phyloP scores from a whole-genome alignment of 1,140 invertebrate genomes.

The Drosophila oshimai region DNA sequence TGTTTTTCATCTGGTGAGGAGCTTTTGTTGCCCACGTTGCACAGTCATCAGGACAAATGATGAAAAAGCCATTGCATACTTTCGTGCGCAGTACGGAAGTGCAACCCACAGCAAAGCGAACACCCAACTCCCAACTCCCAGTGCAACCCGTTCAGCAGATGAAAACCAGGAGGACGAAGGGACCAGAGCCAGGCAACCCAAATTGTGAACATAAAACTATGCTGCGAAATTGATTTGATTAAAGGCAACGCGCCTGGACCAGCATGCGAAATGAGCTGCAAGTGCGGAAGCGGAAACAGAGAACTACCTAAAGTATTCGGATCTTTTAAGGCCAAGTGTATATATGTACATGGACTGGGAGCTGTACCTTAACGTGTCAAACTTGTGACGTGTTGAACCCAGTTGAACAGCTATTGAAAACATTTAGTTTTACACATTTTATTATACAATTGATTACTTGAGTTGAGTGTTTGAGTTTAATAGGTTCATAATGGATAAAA shows the following conservation, averaged over 20 bases:
- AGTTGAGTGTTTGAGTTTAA: no score
- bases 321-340: no score
- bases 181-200: conserved; percentile 50
- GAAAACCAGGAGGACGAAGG: conserved; percentile 19
- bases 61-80: conserved; percentile 80
- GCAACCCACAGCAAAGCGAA: conserved; percentile 27
- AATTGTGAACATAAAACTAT: conserved; percentile 82
- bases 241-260: conserved; percentile 67
- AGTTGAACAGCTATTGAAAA: no score
- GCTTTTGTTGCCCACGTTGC: conserved; percentile 76
- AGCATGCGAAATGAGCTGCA: conserved; percentile 72
- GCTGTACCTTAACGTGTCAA: no score
- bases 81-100: conserved; percentile 74
- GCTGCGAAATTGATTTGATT: conserved; percentile 82
- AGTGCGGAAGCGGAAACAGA: conserved; percentile 5
- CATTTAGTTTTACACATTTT: no score
- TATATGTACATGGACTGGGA: no score
- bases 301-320: not conserved
- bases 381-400: no score
- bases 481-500: no score
- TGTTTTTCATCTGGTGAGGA: conserved; percentile 64
- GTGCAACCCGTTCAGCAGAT: conserved; percentile 29
- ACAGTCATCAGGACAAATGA: conserved; percentile 72
- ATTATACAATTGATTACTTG: no score
- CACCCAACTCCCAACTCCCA: conserved; percentile 5